Conservation (phyloP, 2,113 vertebrate species). For the Rhynchomys soricoides region DNA sequence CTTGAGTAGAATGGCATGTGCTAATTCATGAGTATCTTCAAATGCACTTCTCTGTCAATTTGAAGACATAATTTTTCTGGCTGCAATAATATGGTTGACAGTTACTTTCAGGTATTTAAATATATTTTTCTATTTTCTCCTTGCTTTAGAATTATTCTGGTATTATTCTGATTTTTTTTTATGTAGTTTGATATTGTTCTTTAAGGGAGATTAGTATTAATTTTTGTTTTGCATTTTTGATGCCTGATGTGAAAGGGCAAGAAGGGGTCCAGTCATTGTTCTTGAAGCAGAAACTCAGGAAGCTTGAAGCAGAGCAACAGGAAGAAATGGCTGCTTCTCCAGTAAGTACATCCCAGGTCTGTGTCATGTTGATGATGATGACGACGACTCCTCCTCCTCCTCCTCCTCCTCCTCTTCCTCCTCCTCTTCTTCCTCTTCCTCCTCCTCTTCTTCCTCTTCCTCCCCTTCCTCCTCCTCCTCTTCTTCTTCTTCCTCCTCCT, state of each 20-base stretch:
- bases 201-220: background rate
- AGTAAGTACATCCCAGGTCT: background rate
- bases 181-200: background rate
- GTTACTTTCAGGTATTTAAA: background rate
- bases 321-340: background rate
- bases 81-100: background rate
- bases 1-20: background rate
- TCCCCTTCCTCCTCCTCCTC: too few species aligned
- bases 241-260: background rate
- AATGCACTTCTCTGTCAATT: background rate
- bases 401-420: background rate
- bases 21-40: background rate
- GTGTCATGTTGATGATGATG: background rate
- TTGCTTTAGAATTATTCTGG: background rate
- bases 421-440: fast-evolving
- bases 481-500: fast-evolving
- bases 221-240: background rate
- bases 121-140: background rate
- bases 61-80: background rate
- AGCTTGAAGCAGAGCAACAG: background rate
- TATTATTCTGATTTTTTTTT: background rate
- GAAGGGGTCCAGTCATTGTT: background rate
- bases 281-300: background rate
- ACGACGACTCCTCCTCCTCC: too few species aligned
- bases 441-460: fast-evolving